These are phyloP conservation scores for Megaptera novaeangliae DNA, from an alignment of 2,113 vertebrate species.

Conservation along the genomic window DNA sequence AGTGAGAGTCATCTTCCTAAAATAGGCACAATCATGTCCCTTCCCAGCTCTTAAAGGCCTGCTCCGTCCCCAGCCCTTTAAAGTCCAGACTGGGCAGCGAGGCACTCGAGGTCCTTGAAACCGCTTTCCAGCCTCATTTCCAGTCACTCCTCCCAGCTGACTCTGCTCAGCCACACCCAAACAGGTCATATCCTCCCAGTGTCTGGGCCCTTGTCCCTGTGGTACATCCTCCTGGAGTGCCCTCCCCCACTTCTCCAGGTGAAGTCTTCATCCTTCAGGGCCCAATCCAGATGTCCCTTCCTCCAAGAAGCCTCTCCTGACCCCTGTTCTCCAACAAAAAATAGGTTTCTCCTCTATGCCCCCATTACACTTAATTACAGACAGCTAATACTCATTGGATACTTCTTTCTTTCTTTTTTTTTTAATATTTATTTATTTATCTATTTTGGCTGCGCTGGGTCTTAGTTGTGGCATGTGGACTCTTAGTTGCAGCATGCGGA, in stretches of 20 bases:
- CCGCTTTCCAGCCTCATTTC: background rate
- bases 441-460: too few relatives aligned
- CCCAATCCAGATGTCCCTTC: background rate
- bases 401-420: background rate
- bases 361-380: background rate
- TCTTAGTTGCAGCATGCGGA: too few relatives aligned
- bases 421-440: too few relatives aligned
- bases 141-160: background rate
- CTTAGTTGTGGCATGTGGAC: too few relatives aligned
- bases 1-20: slow-evolving; percentile 29
- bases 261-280: background rate
- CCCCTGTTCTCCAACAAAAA: background rate
- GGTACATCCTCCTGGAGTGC: background rate
- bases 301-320: slow-evolving; percentile 14
- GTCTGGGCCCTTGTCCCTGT: slow-evolving; percentile 1
- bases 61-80: background rate
- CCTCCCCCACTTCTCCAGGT: background rate
- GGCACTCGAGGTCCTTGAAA: background rate
- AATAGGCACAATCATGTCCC: slow-evolving; percentile 6
- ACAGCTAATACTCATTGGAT: background rate
- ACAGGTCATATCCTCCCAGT: slow-evolving; percentile 43
- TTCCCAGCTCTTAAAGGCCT: slow-evolving; percentile 14
- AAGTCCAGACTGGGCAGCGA: background rate
- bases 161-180: slow-evolving; percentile 44
- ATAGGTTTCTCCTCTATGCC: background rate